Base-by-base conservation (phyloP, 2,113 vertebrate genomes). In the Menidia beryllina region DNA sequence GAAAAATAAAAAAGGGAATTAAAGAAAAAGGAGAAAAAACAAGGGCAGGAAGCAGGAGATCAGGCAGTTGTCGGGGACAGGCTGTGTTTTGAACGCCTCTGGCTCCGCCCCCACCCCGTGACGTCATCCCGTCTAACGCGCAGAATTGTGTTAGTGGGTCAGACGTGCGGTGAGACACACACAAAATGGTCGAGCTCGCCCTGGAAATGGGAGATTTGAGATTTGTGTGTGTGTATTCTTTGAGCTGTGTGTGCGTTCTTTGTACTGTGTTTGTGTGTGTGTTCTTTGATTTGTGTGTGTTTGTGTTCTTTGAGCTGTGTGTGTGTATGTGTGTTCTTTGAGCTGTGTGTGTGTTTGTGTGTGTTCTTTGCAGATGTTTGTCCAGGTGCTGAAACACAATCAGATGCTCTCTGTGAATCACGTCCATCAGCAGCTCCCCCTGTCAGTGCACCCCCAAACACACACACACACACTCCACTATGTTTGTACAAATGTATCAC, bases 111-210 rank as follows among this genome's bases (percentile, higher is more conserved):
- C 54, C n/a, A n/a, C n/a, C 6, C 14, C 0, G 13, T 79, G 70
- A 86, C 87, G 88, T 88, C 78, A 86, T 38, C 0, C 11, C 17
- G 27, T 21, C 55, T 43, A 4, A 39, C 0, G 30, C 13, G 4
- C 60, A 45, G 68, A 91, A 83, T 25, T 89, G 88, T 93, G 92
- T 92, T 91, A 92, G 88, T 93, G 82, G 90, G 91, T 91, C 92
- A 88, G 47, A 89, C 89, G 92, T 92, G 86, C 89, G 88, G 90
- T 89, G 41, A 55, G 56, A 55, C 4, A 2, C 51, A 2, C 51
- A 86, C 86, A 89, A 93, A 93, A 91, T 93, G 92, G 91, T 82
- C 56, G 89, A 60, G 74, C 69, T 49, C 23, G 21, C 34, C 15
- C 72, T 79, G 80, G 50, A 90, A 91, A 88, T 88, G 89, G 87